Conservation (phyloP, 2,113 vertebrate genomes). For the Rhabdomys dilectus region DNA sequence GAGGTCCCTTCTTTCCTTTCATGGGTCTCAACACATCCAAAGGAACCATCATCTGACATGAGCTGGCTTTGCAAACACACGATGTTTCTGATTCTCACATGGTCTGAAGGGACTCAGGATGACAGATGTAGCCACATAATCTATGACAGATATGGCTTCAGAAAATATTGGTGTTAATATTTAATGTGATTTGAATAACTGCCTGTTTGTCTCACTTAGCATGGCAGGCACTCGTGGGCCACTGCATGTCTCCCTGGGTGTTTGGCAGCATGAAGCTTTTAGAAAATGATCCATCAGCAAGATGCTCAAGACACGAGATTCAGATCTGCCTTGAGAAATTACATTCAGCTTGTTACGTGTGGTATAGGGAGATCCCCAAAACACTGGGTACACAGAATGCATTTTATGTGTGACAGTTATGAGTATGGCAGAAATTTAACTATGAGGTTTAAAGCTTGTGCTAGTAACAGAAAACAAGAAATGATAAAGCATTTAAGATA, state of each 20-base stretch:
- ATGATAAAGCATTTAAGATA: not conserved
- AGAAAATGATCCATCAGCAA: not conserved
- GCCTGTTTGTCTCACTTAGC: slow-evolving; percentile 55
- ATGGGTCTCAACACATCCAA: not conserved
- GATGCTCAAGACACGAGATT: not conserved
- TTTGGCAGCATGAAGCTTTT: not conserved
- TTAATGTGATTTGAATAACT: slow-evolving; percentile 67
- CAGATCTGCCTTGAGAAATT: slow-evolving; percentile 23
- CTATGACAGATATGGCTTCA: not conserved
- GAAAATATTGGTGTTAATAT: slow-evolving; percentile 56
- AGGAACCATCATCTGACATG: not conserved
- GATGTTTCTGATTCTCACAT: not conserved
- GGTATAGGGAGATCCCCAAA: not conserved
- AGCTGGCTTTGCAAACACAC: not conserved
- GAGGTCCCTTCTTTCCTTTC: not conserved
- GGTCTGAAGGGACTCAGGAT: not conserved
- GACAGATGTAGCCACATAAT: slow-evolving; percentile 27
- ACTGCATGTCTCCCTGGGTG: not conserved
- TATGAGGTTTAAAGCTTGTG: not conserved
- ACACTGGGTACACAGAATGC: not conserved
- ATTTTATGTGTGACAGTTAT: not conserved
- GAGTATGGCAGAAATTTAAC: not conserved
- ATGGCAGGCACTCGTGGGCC: not conserved
- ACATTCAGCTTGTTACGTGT: not conserved
- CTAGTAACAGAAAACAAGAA: not conserved